phyloP scores from a whole-genome alignment of 2,797 vertebrate genomes.

The Oreortyx pictus region DNA sequence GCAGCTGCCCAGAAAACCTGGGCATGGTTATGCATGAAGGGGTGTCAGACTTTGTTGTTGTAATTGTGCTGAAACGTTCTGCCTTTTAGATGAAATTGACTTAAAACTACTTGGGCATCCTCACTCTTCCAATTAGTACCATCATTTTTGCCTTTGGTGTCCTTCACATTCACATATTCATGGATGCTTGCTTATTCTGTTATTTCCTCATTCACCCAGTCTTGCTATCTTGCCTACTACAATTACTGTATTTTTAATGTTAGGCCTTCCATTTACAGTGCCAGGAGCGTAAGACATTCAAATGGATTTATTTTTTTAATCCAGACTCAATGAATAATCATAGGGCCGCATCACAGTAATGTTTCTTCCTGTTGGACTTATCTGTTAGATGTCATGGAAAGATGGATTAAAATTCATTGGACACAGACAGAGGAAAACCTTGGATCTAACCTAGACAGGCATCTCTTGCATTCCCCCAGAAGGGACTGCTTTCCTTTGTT shows the following conservation, averaged over 20 bases:
- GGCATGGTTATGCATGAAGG: fast-evolving
- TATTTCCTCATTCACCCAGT: neutral
- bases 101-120: slow-evolving; percentile 6
- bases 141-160: neutral
- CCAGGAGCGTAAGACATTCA: slow-evolving; percentile 5
- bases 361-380: slow-evolving; percentile 3
- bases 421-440: slow-evolving; percentile 10
- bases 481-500: slow-evolving; percentile 32
- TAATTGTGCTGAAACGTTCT: neutral
- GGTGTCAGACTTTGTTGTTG: neutral
- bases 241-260: slow-evolving; percentile 19
- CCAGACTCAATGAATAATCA: slow-evolving; percentile 40
- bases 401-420: slow-evolving; percentile 34
- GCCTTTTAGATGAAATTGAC: neutral
- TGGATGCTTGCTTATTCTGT: slow-evolving; percentile 5
- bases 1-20: neutral
- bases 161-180: slow-evolving; percentile 36
- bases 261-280: neutral
- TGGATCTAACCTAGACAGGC: neutral
- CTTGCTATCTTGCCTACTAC: neutral
- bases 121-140: neutral
- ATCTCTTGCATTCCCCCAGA: neutral
- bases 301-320: neutral
- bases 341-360: neutral
- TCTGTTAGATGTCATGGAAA: slow-evolving; percentile 23